A percentile compares a stretch with the other conserved stretches of the same genome.
These are phyloP conservation scores for Pissodes strobi DNA, from an alignment of 1,140 invertebrate species.

Conservation along the genomic window DNA sequence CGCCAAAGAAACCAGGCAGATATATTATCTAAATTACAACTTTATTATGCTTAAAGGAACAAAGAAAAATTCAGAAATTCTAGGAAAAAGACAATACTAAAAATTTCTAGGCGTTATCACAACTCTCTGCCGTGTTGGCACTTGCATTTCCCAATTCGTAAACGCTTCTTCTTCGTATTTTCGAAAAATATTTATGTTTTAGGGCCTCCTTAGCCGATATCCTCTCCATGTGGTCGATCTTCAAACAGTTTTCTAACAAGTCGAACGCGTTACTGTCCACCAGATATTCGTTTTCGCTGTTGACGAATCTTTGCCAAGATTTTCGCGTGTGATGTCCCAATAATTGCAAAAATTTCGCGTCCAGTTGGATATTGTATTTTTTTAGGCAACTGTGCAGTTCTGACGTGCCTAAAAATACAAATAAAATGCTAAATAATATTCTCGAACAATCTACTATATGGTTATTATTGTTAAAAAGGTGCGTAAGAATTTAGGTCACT, in stretches of 20 bases:
- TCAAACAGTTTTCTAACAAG: constrained; percentile 95
- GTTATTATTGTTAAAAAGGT: background rate
- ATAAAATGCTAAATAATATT: background rate
- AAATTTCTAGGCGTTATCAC: background rate
- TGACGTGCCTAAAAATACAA: constrained; percentile 68
- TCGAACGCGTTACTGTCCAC: constrained; percentile 96
- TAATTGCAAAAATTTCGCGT: constrained; percentile 95
- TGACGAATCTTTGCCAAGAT: constrained; percentile 98
- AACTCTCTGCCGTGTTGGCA: background rate
- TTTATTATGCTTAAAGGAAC: no score
- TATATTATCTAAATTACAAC: no score
- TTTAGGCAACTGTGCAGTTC: constrained; percentile 98
- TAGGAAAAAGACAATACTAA: no score
- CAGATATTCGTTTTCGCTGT: constrained; percentile 98
- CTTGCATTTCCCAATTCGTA: constrained; percentile 4
- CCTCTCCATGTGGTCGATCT: constrained; percentile 98
- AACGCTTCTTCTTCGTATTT: constrained; percentile 16
- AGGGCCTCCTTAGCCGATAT: constrained; percentile 98
- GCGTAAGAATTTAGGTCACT: no score
- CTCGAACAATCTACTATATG: background rate
- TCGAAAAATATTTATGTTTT: constrained; percentile 94
- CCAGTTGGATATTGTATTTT: constrained; percentile 98
- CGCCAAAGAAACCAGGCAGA: no score
- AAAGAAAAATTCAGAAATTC: no score
- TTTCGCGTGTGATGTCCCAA: constrained; percentile 97